Conservation (phyloP, 2,888 invertebrate species). For the Drosophila subquinaria region DNA sequence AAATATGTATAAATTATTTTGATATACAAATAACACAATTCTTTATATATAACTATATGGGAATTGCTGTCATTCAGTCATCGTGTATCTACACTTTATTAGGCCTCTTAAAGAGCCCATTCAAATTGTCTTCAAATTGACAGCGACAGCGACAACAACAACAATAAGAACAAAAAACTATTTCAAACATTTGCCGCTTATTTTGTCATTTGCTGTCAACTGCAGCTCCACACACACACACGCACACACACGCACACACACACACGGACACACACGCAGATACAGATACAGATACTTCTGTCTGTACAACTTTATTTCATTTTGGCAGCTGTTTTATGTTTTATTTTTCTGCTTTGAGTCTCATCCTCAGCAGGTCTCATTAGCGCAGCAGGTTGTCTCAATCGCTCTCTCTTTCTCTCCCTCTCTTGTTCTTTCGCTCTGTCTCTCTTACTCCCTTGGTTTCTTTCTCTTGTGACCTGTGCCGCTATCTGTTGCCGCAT, state of each 20-base stretch:
- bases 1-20: too few relatives aligned
- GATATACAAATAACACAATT: background rate
- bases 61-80: slow-evolving; percentile 4
- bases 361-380: slow-evolving; percentile 72
- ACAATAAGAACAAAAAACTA: slow-evolving; percentile 50
- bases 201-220: slow-evolving; percentile 79
- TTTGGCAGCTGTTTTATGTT: slow-evolving; percentile 66
- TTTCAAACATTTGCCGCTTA: slow-evolving; percentile 75
- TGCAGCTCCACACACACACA: slow-evolving; percentile 43
- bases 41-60: background rate
- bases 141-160: slow-evolving; percentile 60
- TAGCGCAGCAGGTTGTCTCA: slow-evolving; percentile 75
- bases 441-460: slow-evolving; percentile 1
- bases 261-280: slow-evolving; percentile 25
- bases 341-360: slow-evolving; percentile 16
- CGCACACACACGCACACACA: slow-evolving; percentile 27
- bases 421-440: slow-evolving; percentile 14
- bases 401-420: slow-evolving; percentile 4
- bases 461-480: slow-evolving; percentile 60
- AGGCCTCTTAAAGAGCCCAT: slow-evolving; percentile 27
- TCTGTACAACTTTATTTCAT: slow-evolving; percentile 75
- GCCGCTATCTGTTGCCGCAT: slow-evolving; percentile 73
- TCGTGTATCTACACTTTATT: slow-evolving; percentile 28
- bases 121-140: slow-evolving; percentile 48
- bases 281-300: slow-evolving; percentile 15